Evolutionary conservation across 2,113 vertebrate species (phyloP), one percentile per base, ranked within the genome.

Genomic region (Micromys minutus): DNA sequence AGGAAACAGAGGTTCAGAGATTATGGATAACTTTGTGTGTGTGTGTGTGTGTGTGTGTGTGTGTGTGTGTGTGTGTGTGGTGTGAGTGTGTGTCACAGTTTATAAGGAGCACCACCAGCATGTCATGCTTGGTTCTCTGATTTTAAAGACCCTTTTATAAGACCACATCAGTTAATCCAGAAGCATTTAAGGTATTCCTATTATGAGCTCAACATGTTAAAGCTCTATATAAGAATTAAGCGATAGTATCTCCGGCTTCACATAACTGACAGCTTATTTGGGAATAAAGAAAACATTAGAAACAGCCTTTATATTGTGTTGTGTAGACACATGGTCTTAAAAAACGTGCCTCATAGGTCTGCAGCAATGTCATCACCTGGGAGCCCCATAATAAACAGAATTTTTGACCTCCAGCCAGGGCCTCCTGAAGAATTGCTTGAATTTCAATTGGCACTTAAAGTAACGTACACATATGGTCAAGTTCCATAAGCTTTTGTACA

Each of bases 231-330:
- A 29, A 91, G 77, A 87, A 76, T 29, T 76, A 93, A 52, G 80
- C 94, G 34, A 83, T 57, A 80, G 36, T 24, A 80, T 81, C 13
- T 17, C 50, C 71, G 4, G 7, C 36, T 26, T 92, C 50, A 84
- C 85, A 95, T 42, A 74, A 80, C 67, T 87, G 42, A 77, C 19
- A 90, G 80, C 3, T 13, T 94, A 59, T 52, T 65, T 47, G 59
- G 13, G 72, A 50, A 94, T 39, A 74, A 39, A 72, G 76, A 94
- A 84, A 47, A 94, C 50, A 88, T 71, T 87, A 94, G 50, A 50
- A 83, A 36, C 76, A 67, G 31, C 29, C 69, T 22, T 93, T 94
- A 34, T 81, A 93, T 31, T 65, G n/a, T 71, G n/a, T 71, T 11
- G 9, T 67, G 52, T 61, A 63, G 7, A 87, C 24, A 89, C 0